A percentile compares a stretch with the other conserved stretches of the same genome.
Conservation (phyloP, 1,140 invertebrate species). For the Trachymyrmex cornetzi region DNA sequence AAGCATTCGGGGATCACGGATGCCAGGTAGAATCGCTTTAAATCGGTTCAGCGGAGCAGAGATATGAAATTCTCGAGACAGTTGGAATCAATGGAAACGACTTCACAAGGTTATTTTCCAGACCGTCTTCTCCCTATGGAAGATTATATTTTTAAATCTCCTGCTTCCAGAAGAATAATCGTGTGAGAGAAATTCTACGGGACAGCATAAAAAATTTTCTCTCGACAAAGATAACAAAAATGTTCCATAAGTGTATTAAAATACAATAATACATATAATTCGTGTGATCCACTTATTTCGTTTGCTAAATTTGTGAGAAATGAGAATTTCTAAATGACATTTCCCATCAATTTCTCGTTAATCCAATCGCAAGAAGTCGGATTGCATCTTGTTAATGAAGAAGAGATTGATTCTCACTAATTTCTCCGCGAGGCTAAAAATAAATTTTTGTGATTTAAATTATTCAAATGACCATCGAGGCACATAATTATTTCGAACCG, state of each 20-base stretch:
- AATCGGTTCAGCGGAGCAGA: slow-evolving; percentile 55
- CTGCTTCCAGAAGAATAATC: slow-evolving; percentile 29
- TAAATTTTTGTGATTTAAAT: neutral
- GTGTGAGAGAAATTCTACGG: neutral
- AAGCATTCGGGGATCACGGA: slow-evolving; percentile 57
- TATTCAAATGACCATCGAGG: neutral
- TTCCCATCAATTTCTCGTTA: slow-evolving; percentile 6
- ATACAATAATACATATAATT: neutral
- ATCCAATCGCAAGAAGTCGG: neutral
- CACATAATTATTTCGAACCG: slow-evolving; percentile 27
- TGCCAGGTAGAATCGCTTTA: slow-evolving; percentile 52
- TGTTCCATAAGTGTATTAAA: neutral
- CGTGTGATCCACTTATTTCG: neutral
- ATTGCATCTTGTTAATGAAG: neutral
- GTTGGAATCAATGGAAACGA: slow-evolving; percentile 60
- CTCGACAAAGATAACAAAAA: neutral
- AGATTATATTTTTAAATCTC: slow-evolving; percentile 63
- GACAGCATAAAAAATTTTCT: slow-evolving; percentile 20
- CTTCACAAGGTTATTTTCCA: slow-evolving; percentile 50
- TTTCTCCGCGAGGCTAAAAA: neutral
- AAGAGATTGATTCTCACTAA: neutral
- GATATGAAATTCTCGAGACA: slow-evolving; percentile 63
- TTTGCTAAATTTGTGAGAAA: neutral
- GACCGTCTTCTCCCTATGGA: slow-evolving; percentile 32
- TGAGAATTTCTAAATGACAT: neutral